Percentiles rank a stretch among this genome's conserved stretches.
Evolutionary conservation across 2,797 vertebrate species (phyloP).

Genomic region (Sebastiscus tertius): DNA sequence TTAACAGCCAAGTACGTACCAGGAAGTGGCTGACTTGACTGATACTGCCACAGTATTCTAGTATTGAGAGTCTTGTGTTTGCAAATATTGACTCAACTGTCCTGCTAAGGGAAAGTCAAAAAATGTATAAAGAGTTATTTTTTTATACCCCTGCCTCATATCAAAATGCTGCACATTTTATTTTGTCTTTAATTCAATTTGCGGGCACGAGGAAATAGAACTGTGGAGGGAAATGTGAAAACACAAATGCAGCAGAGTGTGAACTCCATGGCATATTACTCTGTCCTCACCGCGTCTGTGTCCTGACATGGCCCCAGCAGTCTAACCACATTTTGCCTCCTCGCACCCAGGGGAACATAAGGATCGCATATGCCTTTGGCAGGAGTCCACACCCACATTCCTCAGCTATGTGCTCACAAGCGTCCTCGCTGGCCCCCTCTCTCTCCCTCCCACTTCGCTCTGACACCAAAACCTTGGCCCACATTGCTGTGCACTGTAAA

Average conservation of each 20-base stretch:
- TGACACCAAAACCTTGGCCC: slow-evolving; percentile 72
- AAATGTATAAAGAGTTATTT: neutral
- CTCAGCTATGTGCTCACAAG: slow-evolving; percentile 74
- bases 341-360: slow-evolving; percentile 76
- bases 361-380: slow-evolving; percentile 83
- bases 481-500: slow-evolving; percentile 56
- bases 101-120: neutral
- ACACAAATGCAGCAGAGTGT: slow-evolving; percentile 12
- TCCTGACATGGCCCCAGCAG: slow-evolving; percentile 74
- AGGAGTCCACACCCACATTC: slow-evolving; percentile 80
- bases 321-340: slow-evolving; percentile 65
- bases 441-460: slow-evolving; percentile 48
- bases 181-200: slow-evolving; percentile 24
- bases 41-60: neutral
- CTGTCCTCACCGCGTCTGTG: slow-evolving; percentile 61
- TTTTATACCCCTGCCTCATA: neutral
- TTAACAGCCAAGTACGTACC: neutral
- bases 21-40: slow-evolving; percentile 19
- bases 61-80: slow-evolving; percentile 19
- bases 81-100: slow-evolving; percentile 31
- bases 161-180: neutral
- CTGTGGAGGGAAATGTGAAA: neutral
- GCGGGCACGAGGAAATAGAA: slow-evolving; percentile 26
- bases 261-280: slow-evolving; percentile 47
- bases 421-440: slow-evolving; percentile 40